Percentiles rank a stretch among this genome's conserved stretches.
phyloP scores from a whole-genome alignment of 92 coral and sea anemone species.

The Palythoa caribaeorum region DNA sequence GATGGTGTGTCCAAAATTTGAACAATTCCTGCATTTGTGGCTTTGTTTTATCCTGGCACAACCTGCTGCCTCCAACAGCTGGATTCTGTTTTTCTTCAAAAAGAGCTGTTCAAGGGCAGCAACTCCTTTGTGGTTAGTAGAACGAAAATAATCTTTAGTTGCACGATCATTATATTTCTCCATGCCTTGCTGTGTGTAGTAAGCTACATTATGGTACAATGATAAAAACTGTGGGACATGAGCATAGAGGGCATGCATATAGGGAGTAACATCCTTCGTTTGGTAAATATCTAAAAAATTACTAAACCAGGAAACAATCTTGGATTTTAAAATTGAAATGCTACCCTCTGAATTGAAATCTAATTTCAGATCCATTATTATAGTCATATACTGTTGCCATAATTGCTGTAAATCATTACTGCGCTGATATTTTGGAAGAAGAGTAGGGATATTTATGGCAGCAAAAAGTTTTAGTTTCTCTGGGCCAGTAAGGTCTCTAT shows the following conservation, averaged over 20 bases:
- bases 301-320: slow-evolving; percentile 47
- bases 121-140: slow-evolving; percentile 62
- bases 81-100: slow-evolving; percentile 69
- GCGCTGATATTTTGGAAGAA: slow-evolving; percentile 53
- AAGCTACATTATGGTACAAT: slow-evolving; percentile 54
- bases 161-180: slow-evolving; percentile 66
- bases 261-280: slow-evolving; percentile 64
- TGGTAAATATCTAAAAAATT: slow-evolving; percentile 60
- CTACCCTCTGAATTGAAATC: slow-evolving; percentile 51
- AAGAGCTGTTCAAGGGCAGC: slow-evolving; percentile 69
- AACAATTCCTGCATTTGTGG: slow-evolving; percentile 65
- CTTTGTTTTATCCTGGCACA: slow-evolving; percentile 58
- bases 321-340: slow-evolving; percentile 41
- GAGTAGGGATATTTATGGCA: slow-evolving; percentile 51
- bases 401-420: slow-evolving; percentile 54
- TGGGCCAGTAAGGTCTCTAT: slow-evolving; percentile 73
- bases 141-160: slow-evolving; percentile 55
- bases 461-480: slow-evolving; percentile 64
- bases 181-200: slow-evolving; percentile 70
- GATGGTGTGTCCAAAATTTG: slow-evolving; percentile 58
- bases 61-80: slow-evolving; percentile 65
- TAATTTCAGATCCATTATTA: slow-evolving; percentile 61
- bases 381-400: slow-evolving; percentile 58
- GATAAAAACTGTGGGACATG: slow-evolving; percentile 67
- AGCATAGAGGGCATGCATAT: slow-evolving; percentile 69